phyloP scores from a whole-genome alignment of 2,888 invertebrate genomes.

The Nomada fabriciana region DNA sequence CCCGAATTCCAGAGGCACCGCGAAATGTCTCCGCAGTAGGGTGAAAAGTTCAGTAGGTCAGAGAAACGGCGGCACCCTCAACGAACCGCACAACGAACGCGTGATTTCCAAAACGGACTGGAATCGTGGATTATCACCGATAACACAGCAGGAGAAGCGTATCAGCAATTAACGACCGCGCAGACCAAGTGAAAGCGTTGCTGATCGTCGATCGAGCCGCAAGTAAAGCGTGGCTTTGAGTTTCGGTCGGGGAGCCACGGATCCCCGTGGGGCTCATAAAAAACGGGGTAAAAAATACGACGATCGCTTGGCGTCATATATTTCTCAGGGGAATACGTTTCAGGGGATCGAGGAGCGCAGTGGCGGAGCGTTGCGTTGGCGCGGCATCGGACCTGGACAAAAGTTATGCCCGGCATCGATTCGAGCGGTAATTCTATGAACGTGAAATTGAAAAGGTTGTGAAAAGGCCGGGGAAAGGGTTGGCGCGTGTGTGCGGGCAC shows the following conservation, averaged over 20 bases:
- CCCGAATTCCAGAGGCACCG: neutral
- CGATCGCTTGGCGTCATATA: constrained; percentile 4
- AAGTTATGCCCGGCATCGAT: neutral
- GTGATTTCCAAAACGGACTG: constrained; percentile 8
- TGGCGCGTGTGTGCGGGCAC: neutral
- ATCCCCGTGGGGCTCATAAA: constrained; percentile 7
- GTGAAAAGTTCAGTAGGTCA: constrained; percentile 65
- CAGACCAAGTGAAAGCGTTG: constrained; percentile 1
- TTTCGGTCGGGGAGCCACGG: constrained; percentile 4
- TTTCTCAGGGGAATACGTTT: constrained; percentile 16
- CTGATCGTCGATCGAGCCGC: neutral
- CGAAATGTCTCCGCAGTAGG: constrained; percentile 20
- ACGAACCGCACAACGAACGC: constrained; percentile 39
- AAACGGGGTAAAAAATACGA: constrained; percentile 26
- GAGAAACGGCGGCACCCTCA: constrained; percentile 15
- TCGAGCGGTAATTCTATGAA: constrained; percentile 9
- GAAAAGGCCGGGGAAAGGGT: neutral
- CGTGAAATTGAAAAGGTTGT: constrained; percentile 8
- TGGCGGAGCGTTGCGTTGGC: neutral
- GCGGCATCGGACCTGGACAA: neutral
- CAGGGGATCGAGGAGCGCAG: neutral
- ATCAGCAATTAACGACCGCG: constrained; percentile 33
- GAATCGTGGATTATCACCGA: neutral
- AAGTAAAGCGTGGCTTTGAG: too few species aligned
- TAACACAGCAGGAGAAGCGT: neutral